Evolutionary conservation across 2,888 invertebrate genomes (phyloP).

Genomic region (Stenoptilia bipunctidactyla): DNA sequence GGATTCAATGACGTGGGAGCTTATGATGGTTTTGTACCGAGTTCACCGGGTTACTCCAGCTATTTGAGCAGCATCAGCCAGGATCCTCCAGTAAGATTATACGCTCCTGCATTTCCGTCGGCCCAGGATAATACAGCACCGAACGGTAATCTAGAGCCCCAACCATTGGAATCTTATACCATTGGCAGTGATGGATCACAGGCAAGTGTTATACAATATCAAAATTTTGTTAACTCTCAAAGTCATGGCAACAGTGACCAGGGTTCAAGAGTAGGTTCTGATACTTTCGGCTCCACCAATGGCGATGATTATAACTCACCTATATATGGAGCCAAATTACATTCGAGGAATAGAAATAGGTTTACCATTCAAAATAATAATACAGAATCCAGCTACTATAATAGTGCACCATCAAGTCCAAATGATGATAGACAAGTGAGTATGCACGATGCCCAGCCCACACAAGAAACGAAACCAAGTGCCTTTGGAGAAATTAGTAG

Average conservation of each 20-base stretch:
- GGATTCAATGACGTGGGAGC: conserved; percentile 57
- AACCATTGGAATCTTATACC: conserved; percentile 14
- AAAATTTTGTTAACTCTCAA: conserved; percentile 33
- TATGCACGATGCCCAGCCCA: conserved; percentile 23
- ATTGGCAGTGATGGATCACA: conserved; percentile 28
- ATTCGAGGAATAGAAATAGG: conserved; percentile 32
- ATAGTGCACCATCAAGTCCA: conserved; percentile 24
- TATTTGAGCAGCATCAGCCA: conserved; percentile 34
- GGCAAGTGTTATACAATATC: conserved; percentile 35
- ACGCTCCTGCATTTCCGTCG: conserved; percentile 53
- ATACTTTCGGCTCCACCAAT: conserved; percentile 24
- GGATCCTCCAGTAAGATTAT: conserved; percentile 38
- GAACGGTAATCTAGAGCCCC: conserved; percentile 29
- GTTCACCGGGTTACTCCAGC: conserved; percentile 49
- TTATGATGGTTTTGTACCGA: conserved; percentile 53
- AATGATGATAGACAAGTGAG: conserved; percentile 28
- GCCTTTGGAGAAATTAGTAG: conserved; percentile 25
- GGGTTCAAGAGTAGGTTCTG: conserved; percentile 24
- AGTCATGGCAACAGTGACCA: conserved; percentile 27
- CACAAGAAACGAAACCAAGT: conserved; percentile 27
- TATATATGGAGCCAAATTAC: conserved; percentile 51
- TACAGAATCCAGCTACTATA: conserved; percentile 25
- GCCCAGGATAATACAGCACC: conserved; percentile 39
- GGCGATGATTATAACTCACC: conserved; percentile 30
- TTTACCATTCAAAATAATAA: conserved; percentile 27